phyloP scores from a whole-genome alignment of 2,113 vertebrate genomes.

The Channa argus region DNA sequence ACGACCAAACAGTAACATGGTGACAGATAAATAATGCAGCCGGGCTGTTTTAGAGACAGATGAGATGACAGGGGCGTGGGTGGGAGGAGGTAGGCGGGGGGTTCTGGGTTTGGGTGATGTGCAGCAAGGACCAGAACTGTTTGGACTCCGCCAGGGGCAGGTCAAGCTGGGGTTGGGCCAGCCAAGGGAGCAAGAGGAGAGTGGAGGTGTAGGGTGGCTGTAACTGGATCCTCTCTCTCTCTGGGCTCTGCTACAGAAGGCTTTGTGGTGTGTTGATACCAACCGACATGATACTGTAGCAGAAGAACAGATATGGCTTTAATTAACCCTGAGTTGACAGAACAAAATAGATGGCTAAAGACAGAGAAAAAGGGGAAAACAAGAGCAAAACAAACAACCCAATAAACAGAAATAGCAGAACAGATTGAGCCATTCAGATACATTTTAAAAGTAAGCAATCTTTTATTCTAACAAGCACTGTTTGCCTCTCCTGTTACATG shows the following conservation, averaged over 20 bases:
- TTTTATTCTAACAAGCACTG: conserved; percentile 35
- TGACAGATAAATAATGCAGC: conserved; percentile 72
- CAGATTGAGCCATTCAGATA: conserved; percentile 39
- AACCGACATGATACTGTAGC: conserved; percentile 74
- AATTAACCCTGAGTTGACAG: conserved; percentile 71
- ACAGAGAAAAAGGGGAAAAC: background rate
- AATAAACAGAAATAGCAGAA: conserved; percentile 32
- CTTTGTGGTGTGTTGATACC: conserved; percentile 76
- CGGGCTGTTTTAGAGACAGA: conserved; percentile 55
- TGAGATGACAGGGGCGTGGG: conserved; percentile 50
- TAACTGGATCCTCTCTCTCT: conserved; percentile 63
- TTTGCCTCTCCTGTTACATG: conserved; percentile 47
- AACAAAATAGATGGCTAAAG: conserved; percentile 61
- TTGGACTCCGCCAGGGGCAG: conserved; percentile 39
- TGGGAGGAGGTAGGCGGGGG: background rate
- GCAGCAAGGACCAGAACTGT: conserved; percentile 44
- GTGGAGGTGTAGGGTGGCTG: conserved; percentile 71
- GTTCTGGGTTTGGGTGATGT: background rate
- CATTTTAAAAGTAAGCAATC: conserved; percentile 37
- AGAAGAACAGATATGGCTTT: conserved; percentile 70
- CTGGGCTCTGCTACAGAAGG: conserved; percentile 38
- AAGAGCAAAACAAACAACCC: conserved; percentile 34
- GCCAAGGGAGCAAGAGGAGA: conserved; percentile 54
- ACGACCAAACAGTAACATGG: conserved; percentile 63
- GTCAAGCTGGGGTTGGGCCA: conserved; percentile 25